Percentiles rank a stretch among this genome's conserved stretches.
Evolutionary conservation across 2,888 invertebrate genomes (phyloP).

Genomic region (Amblyjoppa proteus): DNA sequence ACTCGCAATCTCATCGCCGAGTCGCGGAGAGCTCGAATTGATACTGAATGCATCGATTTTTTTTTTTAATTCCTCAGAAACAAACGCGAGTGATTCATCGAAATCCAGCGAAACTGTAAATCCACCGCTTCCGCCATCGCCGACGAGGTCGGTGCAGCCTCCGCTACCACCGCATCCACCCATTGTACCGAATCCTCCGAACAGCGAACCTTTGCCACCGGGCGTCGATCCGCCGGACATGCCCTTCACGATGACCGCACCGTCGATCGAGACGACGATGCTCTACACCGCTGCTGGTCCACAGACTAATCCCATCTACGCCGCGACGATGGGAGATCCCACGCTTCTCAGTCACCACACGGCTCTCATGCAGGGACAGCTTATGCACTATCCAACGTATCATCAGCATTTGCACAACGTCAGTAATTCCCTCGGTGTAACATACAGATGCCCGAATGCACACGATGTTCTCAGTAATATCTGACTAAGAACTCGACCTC

Average conservation of each 20-base stretch:
- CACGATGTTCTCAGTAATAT: too few relatives aligned
- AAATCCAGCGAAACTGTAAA: conserved; percentile 62
- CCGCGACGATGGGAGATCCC: conserved; percentile 79
- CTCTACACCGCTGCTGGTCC: conserved; percentile 78
- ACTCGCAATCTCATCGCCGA: not conserved
- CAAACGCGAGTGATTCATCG: conserved; percentile 39
- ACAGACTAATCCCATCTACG: conserved; percentile 79
- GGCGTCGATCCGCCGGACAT: conserved; percentile 86
- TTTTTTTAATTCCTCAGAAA: conserved; percentile 21
- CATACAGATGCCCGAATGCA: too few relatives aligned
- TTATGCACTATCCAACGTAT: conserved; percentile 82
- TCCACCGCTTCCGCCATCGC: conserved; percentile 74
- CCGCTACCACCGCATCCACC: conserved; percentile 73
- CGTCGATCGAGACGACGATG: conserved; percentile 78
- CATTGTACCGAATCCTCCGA: conserved; percentile 70
- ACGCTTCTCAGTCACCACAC: conserved; percentile 78
- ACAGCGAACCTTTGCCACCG: conserved; percentile 86
- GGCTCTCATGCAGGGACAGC: conserved; percentile 81
- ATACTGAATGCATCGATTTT: not conserved
- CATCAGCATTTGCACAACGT: conserved; percentile 82
- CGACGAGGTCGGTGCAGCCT: conserved; percentile 72
- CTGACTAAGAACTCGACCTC: too few relatives aligned
- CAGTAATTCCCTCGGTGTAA: conserved; percentile 52
- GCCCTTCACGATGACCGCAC: conserved; percentile 79
- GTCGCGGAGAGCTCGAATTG: not conserved